Percentiles rank a stretch among this genome's conserved stretches.
Evolutionary conservation across 2,888 invertebrate genomes (phyloP).

Genomic region (Epirrhoe tristata): DNA sequence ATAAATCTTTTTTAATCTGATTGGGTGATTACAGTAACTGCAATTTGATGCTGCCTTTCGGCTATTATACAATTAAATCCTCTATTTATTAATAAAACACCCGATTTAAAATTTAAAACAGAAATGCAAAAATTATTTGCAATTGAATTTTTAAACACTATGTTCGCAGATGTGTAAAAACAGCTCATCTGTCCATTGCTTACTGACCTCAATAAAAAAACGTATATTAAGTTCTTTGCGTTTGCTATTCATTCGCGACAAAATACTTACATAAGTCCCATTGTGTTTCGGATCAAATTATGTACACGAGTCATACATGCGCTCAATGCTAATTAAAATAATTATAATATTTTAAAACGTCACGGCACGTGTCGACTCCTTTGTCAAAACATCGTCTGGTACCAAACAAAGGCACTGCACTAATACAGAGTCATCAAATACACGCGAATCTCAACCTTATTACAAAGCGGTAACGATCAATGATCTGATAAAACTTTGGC

Average conservation of each 20-base stretch:
- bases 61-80: no score
- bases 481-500: not conserved
- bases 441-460: conserved; percentile 15
- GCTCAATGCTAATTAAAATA: conserved; percentile 36
- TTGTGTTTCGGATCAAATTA: conserved; percentile 32
- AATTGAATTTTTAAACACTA: not conserved
- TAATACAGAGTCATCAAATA: conserved; percentile 19
- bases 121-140: not conserved
- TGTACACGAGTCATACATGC: conserved; percentile 33
- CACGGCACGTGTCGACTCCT: conserved; percentile 53
- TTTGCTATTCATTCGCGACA: not conserved
- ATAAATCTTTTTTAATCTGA: not conserved
- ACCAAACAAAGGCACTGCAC: conserved; percentile 46
- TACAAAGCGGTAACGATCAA: conserved; percentile 14
- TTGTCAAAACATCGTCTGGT: conserved; percentile 53
- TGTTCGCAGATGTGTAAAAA: not conserved
- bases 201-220: not conserved
- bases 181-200: not conserved
- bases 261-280: conserved; percentile 6
- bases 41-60: not conserved
- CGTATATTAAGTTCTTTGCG: not conserved
- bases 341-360: conserved; percentile 37
- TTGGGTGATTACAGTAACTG: not conserved
- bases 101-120: not conserved
- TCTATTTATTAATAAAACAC: no score